Conservation (phyloP, 2,113 vertebrate species). For the Mormyrus lacerda region DNA sequence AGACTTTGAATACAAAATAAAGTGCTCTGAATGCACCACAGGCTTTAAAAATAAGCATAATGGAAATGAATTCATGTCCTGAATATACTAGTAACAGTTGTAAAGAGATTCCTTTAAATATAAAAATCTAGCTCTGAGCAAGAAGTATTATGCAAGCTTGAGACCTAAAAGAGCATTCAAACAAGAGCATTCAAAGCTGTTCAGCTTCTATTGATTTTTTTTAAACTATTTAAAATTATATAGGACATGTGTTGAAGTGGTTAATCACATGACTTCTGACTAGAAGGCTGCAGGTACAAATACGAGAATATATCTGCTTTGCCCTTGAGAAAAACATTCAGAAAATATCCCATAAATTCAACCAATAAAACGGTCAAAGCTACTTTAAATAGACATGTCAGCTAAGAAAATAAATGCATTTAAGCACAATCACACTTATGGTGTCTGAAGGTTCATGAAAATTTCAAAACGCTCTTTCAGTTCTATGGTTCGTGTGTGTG, state of each 20-base stretch:
- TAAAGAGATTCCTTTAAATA: background rate
- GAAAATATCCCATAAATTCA: background rate
- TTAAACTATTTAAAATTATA: background rate
- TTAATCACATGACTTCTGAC: background rate
- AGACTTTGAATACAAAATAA: background rate
- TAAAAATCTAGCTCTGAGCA: background rate
- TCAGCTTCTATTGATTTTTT: background rate
- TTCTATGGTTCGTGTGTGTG: background rate
- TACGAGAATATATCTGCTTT: background rate
- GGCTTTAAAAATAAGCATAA: background rate
- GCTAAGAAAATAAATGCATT: background rate
- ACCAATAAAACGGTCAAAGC: background rate
- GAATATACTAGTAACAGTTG: background rate
- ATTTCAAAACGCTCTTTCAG: slow-evolving; percentile 7
- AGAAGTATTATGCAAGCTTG: background rate
- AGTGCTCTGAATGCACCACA: background rate
- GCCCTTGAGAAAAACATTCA: background rate
- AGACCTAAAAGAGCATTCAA: background rate
- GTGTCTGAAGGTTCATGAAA: slow-evolving; percentile 8
- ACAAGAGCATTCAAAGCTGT: background rate
- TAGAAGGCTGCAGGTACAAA: background rate
- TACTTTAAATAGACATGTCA: background rate
- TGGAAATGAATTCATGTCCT: background rate
- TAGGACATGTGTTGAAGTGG: background rate
- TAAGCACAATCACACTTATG: background rate